Evolutionary conservation across 2,797 vertebrate species (phyloP).

Genomic region (Lepus oiostolus): DNA sequence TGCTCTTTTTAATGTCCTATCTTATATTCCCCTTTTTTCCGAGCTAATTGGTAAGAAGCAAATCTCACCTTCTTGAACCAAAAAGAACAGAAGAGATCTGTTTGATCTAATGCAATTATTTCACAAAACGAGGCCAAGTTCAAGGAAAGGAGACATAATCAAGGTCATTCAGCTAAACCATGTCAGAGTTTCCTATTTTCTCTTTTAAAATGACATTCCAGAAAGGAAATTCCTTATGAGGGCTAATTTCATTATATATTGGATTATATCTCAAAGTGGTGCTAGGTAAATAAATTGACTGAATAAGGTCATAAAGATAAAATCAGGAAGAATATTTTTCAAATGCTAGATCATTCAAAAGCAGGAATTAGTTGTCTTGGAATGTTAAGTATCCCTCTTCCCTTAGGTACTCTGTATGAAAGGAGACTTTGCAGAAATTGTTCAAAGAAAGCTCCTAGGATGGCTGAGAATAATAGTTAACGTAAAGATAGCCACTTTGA

Average conservation of each 20-base stretch:
- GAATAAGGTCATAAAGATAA: neutral
- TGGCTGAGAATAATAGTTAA: neutral
- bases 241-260: neutral
- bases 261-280: neutral
- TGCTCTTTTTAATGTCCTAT: neutral
- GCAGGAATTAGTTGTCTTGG: slow-evolving; percentile 1
- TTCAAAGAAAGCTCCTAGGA: neutral
- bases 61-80: slow-evolving; percentile 27
- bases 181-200: neutral
- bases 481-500: neutral
- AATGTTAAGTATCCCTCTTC: neutral
- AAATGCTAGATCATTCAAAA: neutral
- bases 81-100: neutral
- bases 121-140: neutral
- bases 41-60: slow-evolving; percentile 59
- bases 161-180: neutral
- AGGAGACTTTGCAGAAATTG: neutral
- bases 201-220: slow-evolving; percentile 29
- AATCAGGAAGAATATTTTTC: neutral
- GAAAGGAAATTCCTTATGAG: slow-evolving; percentile 53
- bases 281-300: slow-evolving; percentile 16
- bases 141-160: neutral
- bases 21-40: neutral
- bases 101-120: slow-evolving; percentile 26
- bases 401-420: neutral